Conservation (phyloP, 2,113 vertebrate genomes). For the Tragelaphus buxtoni region DNA sequence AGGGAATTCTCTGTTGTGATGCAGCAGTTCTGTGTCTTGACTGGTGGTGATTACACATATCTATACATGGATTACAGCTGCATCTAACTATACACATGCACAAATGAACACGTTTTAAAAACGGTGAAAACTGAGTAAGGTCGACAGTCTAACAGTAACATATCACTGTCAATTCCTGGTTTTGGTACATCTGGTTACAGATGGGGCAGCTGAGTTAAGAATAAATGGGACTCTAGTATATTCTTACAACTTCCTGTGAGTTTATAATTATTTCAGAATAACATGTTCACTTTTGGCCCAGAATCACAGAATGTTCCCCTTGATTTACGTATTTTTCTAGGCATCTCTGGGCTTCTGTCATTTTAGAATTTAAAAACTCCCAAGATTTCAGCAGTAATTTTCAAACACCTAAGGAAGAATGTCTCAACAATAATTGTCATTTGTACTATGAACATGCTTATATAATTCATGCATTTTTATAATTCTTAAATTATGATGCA, state of each 20-base stretch:
- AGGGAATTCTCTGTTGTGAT: background rate
- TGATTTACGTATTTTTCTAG: background rate
- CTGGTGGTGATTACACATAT: background rate
- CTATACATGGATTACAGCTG: background rate
- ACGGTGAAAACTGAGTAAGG: background rate
- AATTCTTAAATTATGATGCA: background rate
- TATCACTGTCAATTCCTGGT: background rate
- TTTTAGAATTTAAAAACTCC: constrained; percentile 11
- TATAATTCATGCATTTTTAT: constrained; percentile 1
- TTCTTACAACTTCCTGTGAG: background rate
- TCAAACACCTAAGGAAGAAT: background rate
- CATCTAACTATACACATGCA: background rate
- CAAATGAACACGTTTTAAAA: background rate
- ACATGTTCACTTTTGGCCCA: background rate
- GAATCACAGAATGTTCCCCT: background rate
- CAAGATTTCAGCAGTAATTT: background rate
- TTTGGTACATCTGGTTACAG: background rate
- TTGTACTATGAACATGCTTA: background rate
- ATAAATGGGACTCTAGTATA: background rate
- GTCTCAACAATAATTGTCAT: background rate
- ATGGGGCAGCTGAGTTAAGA: background rate
- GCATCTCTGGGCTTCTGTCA: background rate
- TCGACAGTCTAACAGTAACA: background rate
- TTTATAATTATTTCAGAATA: constrained; percentile 17
- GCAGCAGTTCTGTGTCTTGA: background rate